Conservation (phyloP, 2,113 vertebrate genomes). For the Elaphurus davidianus region DNA sequence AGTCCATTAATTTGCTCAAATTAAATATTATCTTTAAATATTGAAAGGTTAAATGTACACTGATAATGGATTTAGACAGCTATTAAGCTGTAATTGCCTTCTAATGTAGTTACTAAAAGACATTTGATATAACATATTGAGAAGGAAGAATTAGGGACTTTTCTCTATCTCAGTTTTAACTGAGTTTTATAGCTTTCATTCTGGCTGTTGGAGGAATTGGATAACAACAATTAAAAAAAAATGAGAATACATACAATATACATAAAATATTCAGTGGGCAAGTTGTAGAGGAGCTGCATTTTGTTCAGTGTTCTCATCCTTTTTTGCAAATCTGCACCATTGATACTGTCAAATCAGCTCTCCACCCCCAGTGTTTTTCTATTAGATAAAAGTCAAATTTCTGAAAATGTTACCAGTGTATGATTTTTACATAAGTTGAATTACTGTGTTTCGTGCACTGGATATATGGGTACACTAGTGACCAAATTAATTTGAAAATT, state of each 20-base stretch:
- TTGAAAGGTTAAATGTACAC: slow-evolving; percentile 96
- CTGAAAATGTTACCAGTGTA: not conserved
- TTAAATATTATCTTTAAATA: slow-evolving; percentile 98
- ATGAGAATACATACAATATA: not conserved
- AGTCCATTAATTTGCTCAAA: slow-evolving; percentile 91
- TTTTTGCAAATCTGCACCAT: slow-evolving; percentile 1
- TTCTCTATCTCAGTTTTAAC: slow-evolving; percentile 55
- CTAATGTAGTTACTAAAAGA: slow-evolving; percentile 93
- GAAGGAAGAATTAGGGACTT: slow-evolving; percentile 79
- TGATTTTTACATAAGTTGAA: not conserved
- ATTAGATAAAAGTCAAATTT: slow-evolving; percentile 26
- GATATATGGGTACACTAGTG: not conserved
- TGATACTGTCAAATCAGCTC: not conserved
- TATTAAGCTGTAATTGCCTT: slow-evolving; percentile 96
- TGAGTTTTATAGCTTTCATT: slow-evolving; percentile 68
- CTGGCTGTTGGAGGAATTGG: slow-evolving; percentile 38
- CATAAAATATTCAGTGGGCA: slow-evolving; percentile 7
- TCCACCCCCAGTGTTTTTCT: not conserved
- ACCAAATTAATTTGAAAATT: slow-evolving; percentile 47
- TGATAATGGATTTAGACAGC: slow-evolving; percentile 94
- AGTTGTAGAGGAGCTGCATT: not conserved
- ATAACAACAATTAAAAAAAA: not conserved
- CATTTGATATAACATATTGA: slow-evolving; percentile 90
- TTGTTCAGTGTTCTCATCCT: not conserved
- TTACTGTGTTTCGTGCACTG: not conserved